A percentile compares a stretch with the other conserved stretches of the same genome.
phyloP scores from a whole-genome alignment of 2,113 vertebrate species.

The Oncorhynchus gorbuscha region DNA sequence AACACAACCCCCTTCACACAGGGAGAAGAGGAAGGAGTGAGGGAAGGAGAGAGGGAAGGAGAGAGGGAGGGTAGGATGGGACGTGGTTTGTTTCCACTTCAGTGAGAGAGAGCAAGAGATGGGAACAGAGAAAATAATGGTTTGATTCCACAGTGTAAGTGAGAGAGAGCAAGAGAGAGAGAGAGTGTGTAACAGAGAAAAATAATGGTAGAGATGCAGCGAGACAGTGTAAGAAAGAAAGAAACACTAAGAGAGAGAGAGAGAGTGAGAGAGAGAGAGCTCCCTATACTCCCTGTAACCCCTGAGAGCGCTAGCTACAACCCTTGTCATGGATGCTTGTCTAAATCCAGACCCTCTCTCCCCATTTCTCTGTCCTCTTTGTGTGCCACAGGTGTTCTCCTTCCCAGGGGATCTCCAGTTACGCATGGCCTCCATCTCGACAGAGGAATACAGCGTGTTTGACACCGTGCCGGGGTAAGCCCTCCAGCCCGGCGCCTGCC shows the following conservation, averaged over 20 bases:
- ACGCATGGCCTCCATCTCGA: slow-evolving; percentile 87
- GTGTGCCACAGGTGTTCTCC: slow-evolving; percentile 84
- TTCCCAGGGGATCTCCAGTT: slow-evolving; percentile 92
- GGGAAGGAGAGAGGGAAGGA: slow-evolving; percentile 6
- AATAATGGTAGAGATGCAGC: too few relatives aligned
- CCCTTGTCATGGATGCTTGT: slow-evolving; percentile 37
- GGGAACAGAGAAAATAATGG: too few relatives aligned
- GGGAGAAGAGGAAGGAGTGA: background rate
- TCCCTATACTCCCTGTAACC: background rate
- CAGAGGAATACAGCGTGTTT: slow-evolving; percentile 84
- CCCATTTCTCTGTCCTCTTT: slow-evolving; percentile 53
- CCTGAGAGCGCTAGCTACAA: background rate
- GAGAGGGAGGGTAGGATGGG: slow-evolving; percentile 10
- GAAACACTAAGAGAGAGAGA: slow-evolving; percentile 1
- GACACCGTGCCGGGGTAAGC: slow-evolving; percentile 72
- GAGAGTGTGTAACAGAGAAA: too few relatives aligned
- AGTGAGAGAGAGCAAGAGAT: slow-evolving; percentile 8
- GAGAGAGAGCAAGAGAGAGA: too few relatives aligned
- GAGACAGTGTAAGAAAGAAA: background rate
- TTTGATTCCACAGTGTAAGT: too few relatives aligned
- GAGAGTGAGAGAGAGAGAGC: background rate
- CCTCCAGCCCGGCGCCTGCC: background rate
- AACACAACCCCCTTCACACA: slow-evolving; percentile 58
- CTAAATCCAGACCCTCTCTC: slow-evolving; percentile 23
- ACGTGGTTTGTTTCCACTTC: slow-evolving; percentile 30